Base-by-base conservation (phyloP, 1,140 invertebrate genomes). In the Magallana angulata region DNA sequence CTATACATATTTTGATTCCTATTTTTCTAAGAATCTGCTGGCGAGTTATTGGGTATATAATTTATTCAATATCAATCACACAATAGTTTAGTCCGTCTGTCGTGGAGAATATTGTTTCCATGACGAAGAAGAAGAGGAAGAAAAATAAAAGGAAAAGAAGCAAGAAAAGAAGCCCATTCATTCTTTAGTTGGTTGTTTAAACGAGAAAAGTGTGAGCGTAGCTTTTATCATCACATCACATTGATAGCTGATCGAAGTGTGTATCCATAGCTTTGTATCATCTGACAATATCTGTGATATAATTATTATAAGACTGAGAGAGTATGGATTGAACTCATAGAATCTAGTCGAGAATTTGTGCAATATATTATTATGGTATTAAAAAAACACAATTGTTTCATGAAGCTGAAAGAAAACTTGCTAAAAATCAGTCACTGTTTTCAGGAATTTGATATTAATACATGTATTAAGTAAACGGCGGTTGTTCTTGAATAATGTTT, bases 281-380 rank as follows among this genome's bases (percentile, higher is more conserved):
- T 76, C 68, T 12, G 12, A 30, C 68, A 76, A 76, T 76, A 76
- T 76, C 68, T 76, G 68, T 76, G 68, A 76, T 76, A 76, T 76
- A 76, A 30, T 36, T 30, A 48, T 48, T 48, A 48, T 48, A 48
- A 5, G 36, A 48, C 36, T 76, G 9, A 76, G 24, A 76, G 24
- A 76, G 36, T 12, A 30, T 24, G 18, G 12, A 30, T 76, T 76
- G 24, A 76, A 76, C 68, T 76, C 68, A 76, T 76, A 18, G 36
- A 76, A 76, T 76, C 68, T 76, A 76, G 68, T 76, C 68, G 68
- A 76, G 24, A 76, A 76, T 36, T 30, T 76, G 68, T 76, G 68
- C 68, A 76, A 76, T 62, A 62, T 62, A 62, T 62, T 62, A 62
- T 11, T 16, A 62, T 62, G 60, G 12, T 62, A 62, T 62, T 62